Conservation (phyloP, 2,888 invertebrate genomes). For the Drosophila acutilabella region DNA sequence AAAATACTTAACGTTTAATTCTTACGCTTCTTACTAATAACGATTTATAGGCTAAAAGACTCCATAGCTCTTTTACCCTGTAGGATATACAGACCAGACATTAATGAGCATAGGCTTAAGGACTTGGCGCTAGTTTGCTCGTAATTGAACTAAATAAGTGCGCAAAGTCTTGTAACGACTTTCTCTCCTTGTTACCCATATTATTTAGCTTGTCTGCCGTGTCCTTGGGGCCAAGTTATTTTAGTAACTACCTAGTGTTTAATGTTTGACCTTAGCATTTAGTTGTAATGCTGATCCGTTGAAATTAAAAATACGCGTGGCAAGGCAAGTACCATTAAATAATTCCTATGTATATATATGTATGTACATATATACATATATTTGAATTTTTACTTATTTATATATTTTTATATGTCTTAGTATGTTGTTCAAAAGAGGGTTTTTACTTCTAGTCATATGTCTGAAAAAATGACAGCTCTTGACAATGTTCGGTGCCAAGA, state of each 20-base stretch:
- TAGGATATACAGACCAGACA: slow-evolving; percentile 8
- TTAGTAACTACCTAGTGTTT: slow-evolving; percentile 59
- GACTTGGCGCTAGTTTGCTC: slow-evolving; percentile 43
- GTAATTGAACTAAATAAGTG: slow-evolving; percentile 60
- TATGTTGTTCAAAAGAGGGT: neutral
- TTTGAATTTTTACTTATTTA: neutral
- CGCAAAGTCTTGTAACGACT: slow-evolving; percentile 35
- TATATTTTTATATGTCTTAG: slow-evolving; percentile 2
- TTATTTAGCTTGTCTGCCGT: slow-evolving; percentile 21
- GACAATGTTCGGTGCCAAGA: slow-evolving; percentile 15
- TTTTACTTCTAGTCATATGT: too few relatives aligned
- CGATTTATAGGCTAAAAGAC: slow-evolving; percentile 25
- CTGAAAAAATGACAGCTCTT: slow-evolving; percentile 15
- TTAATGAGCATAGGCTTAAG: slow-evolving; percentile 53
- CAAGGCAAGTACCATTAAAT: slow-evolving; percentile 49
- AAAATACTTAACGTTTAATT: too few relatives aligned
- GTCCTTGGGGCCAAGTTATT: slow-evolving; percentile 55
- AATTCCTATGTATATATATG: neutral
- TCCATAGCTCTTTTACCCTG: slow-evolving; percentile 11
- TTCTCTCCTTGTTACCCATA: neutral
- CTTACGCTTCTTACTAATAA: slow-evolving; percentile 9
- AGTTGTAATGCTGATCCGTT: slow-evolving; percentile 47
- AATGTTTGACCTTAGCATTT: slow-evolving; percentile 55
- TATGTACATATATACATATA: too few relatives aligned
- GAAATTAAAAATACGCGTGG: slow-evolving; percentile 37